These are phyloP conservation scores for Pseudobourletiella spinata DNA, from an alignment of 1,140 invertebrate species.

Conservation along the genomic window DNA sequence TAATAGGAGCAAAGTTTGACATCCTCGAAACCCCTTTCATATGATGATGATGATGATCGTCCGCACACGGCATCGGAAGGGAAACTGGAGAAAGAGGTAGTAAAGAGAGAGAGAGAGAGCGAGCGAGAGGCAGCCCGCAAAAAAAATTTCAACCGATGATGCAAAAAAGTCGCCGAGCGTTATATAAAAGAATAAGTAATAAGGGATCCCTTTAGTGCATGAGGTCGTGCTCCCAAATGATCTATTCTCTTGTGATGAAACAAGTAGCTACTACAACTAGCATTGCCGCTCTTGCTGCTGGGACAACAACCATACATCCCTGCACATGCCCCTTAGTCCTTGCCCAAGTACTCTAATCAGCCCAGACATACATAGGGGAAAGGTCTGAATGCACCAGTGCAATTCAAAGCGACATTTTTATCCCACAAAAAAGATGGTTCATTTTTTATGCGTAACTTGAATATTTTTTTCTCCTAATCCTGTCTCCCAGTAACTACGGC, in stretches of 20 bases:
- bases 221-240: slow-evolving; percentile 18
- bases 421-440: slow-evolving; percentile 23
- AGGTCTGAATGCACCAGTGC: slow-evolving; percentile 15
- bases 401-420: slow-evolving; percentile 21
- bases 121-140: slow-evolving; percentile 5
- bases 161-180: neutral
- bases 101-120: neutral
- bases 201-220: slow-evolving; percentile 17
- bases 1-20: neutral
- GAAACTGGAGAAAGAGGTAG: neutral
- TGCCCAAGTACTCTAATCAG: too few relatives aligned
- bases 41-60: neutral
- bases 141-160: slow-evolving; percentile 9
- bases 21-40: neutral
- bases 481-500: too few relatives aligned
- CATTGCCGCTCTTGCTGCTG: too few relatives aligned
- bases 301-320: too few relatives aligned
- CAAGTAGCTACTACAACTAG: too few relatives aligned
- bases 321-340: too few relatives aligned
- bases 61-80: too few relatives aligned
- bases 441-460: slow-evolving; percentile 24
- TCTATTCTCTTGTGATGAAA: too few relatives aligned
- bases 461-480: slow-evolving; percentile 17
- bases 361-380: too few relatives aligned
- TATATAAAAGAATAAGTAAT: slow-evolving; percentile 31